Evolutionary conservation across 2,888 invertebrate genomes (phyloP), one percentile per base, ranked within the genome.

Genomic region (Drosophila aldrichi): DNA sequence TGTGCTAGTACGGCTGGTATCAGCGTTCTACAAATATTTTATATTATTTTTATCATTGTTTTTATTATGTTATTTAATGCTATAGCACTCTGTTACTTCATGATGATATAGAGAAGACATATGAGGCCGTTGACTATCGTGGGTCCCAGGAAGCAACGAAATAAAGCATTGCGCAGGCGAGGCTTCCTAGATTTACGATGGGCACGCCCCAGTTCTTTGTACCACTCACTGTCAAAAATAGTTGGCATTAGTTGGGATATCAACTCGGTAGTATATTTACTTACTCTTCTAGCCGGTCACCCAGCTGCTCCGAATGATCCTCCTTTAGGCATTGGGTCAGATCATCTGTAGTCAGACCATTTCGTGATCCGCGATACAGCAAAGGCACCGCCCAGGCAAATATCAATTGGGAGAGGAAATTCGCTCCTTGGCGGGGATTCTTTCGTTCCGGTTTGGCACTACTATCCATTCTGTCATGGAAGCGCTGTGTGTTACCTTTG

Each of bases 61-160:
- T 10, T 9, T 2, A 4, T 18, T 3, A 48, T 41, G 12, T 40
- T 18, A 12, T 36, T 8, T 10, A 9, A n/a, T 40, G 14, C 9
- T 12, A 25, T 29, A 48, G 6, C 16, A 7, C 18, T 9, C 34
- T 10, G 89, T 79, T 76, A 93, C 93, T 92, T 93, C n/a, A 93
- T 81, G 8, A 90, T 62, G 43, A 92, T 92, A 56, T 92, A 93
- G 40, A 91, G 73, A n/a, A 95, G 89, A 72, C 94, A 94, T 91
- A 95, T 94, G 70, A 95, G 81, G 59, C 95, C 94, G 89, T 95
- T 96, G 77, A 96, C 93, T 61, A 95, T 93, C 83, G 95, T 95
- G 83, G 95, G 95, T 83, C 95, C 94, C 94, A 95, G 95, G 92
- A 96, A 96, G 34, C 96, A 94, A 73, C 94, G 94, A 68, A 95